Base-by-base conservation (phyloP, 2,113 vertebrate genomes). In the Turdus rufiventris region DNA sequence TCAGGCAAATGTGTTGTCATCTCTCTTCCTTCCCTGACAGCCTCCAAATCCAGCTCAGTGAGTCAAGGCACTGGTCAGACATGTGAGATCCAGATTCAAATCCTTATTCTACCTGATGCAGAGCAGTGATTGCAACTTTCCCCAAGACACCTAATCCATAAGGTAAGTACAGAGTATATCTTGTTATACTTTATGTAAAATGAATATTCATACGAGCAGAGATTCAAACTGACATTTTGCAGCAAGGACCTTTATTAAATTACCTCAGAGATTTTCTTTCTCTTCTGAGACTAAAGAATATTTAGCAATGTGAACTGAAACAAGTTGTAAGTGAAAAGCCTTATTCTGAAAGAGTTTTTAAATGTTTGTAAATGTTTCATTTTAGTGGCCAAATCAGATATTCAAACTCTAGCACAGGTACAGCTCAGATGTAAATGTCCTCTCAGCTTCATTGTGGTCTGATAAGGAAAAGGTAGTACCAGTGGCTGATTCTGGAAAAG, bases 1-100 rank as follows among this genome's bases (percentile, higher is more conserved):
- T 33, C 63, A 77, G 23, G 33, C 9, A 67, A 72, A 68, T 19
- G 14, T 26, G 31, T 4, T 23, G 5, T 18, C 3, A 1, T 56
- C 12, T 76, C 15, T 78, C 48, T 24, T 40, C 5, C 15, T 4
- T 54, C 25, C 14, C 20, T 0, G 0, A 28, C 3, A 82, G 20
- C 4, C 9, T 16, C 33, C 8, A 3, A 56, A 88, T 50, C 17
- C 53, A 68, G 7, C 7, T 61, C 7, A 1, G 17, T 78, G 40
- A 83, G 50, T 43, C 26, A 88, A 68, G 45, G 14, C 38, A 21
- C 28, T 61, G 36, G 6, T 45, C 61, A 85, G 57, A 67, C 23
- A 42, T 0, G 2, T 29, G 42, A 72, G 14, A 63, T 61, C 8
- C 36, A 48, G 33, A 31, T 70, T 85, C 29, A 88, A 80, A 45